phyloP scores from a whole-genome alignment of 2,797 vertebrate genomes.

The Eleutherodactylus coqui region DNA sequence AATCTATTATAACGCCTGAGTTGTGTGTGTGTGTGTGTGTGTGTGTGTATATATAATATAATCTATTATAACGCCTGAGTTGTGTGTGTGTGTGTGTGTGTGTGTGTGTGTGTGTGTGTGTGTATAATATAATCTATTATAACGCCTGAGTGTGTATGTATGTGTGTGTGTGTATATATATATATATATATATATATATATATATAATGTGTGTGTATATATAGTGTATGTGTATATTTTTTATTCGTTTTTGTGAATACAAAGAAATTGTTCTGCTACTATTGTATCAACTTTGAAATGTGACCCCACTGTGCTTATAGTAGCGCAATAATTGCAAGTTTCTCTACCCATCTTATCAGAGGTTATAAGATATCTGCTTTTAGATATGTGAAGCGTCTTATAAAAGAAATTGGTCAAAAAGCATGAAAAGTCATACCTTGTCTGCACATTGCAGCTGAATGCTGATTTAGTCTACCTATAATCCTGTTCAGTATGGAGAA shows the following conservation, averaged over 20 bases:
- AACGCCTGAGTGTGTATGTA: no score
- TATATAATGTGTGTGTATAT: no score
- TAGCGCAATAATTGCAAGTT: constrained; percentile 1
- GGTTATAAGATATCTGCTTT: neutral
- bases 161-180: no score
- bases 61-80: no score
- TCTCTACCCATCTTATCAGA: neutral
- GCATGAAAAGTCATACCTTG: constrained; percentile 27
- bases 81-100: no score
- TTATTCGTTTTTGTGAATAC: neutral
- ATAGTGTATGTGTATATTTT: no score
- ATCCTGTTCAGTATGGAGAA: constrained; percentile 14
- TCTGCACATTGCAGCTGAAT: constrained; percentile 23
- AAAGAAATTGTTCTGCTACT: neutral
- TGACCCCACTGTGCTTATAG: neutral
- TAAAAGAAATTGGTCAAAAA: neutral
- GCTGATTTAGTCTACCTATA: constrained; percentile 14
- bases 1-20: no score
- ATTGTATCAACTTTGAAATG: neutral
- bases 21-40: no score
- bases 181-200: no score
- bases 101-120: no score
- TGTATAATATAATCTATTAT: no score
- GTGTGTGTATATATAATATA: no score
- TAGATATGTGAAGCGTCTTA: neutral